Conservation (phyloP, 2,888 invertebrate genomes). For the Agapostemon virescens region DNA sequence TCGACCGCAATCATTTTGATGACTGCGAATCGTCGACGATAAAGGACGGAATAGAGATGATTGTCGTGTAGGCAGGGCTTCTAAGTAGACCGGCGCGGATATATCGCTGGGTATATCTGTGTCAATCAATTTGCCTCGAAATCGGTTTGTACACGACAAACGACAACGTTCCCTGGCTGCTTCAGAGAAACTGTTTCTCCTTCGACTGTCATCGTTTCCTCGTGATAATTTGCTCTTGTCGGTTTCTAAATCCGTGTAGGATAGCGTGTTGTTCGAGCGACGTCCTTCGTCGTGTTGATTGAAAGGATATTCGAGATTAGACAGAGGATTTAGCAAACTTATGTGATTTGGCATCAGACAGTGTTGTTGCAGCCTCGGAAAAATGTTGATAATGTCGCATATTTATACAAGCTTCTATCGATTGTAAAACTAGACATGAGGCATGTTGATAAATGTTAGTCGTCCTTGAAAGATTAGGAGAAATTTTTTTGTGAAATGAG, state of each 20-base stretch:
- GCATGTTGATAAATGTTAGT: too few species aligned
- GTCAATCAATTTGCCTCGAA: constrained; percentile 55
- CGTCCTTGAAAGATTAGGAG: too few species aligned
- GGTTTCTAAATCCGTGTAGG: neutral
- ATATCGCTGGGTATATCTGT: constrained; percentile 58
- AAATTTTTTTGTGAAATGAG: too few species aligned
- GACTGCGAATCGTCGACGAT: constrained; percentile 77
- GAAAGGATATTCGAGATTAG: neutral
- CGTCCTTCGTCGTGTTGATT: neutral
- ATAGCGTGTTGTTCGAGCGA: neutral
- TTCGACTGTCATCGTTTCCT: neutral
- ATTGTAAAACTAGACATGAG: too few species aligned
- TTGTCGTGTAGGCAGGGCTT: constrained; percentile 77
- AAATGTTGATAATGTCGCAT: neutral
- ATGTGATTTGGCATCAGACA: neutral
- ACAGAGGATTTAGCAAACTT: neutral
- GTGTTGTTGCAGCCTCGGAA: neutral
- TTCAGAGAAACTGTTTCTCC: neutral
- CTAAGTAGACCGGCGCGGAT: constrained; percentile 71
- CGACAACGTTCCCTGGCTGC: constrained; percentile 3
- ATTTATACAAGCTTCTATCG: too few species aligned
- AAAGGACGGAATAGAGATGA: constrained; percentile 77
- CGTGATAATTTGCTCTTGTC: neutral
- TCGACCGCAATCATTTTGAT: constrained; percentile 79
- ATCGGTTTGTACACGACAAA: constrained; percentile 46